These are phyloP conservation scores for Whitmania pigra DNA, from an alignment of 1,140 invertebrate genomes.

Conservation along the genomic window DNA sequence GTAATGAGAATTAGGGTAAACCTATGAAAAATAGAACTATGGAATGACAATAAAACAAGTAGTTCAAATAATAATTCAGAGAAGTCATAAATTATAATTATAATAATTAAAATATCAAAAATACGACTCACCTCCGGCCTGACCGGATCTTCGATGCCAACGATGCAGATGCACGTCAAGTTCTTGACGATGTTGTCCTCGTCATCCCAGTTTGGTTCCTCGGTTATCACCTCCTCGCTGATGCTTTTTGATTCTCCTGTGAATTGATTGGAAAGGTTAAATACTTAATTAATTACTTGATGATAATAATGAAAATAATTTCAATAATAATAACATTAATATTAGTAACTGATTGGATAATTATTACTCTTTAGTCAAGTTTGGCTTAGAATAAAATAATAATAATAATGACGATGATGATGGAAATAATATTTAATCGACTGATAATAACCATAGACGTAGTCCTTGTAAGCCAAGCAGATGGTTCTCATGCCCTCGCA, in stretches of 20 bases:
- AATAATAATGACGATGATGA: background rate
- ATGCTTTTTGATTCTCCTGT: background rate
- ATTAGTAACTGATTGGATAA: no score
- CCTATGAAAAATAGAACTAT: no score
- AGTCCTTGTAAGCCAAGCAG: slow-evolving; percentile 49
- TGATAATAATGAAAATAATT: no score
- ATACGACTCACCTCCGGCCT: slow-evolving; percentile 64
- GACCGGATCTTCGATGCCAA: slow-evolving; percentile 98
- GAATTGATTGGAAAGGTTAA: no score
- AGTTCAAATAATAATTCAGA: no score
- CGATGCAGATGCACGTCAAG: slow-evolving; percentile 85
- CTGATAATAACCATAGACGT: slow-evolving; percentile 25
- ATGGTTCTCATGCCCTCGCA: slow-evolving; percentile 93
- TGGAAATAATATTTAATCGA: background rate
- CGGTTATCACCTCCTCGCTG: slow-evolving; percentile 29
- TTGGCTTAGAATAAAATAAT: slow-evolving; percentile 9
- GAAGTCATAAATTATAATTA: no score
- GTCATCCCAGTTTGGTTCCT: slow-evolving; percentile 94
- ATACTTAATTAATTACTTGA: no score
- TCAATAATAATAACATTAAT: no score
- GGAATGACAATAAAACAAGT: no score
- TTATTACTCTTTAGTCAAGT: no score
- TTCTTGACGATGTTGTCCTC: slow-evolving; percentile 79
- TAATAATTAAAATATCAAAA: no score
- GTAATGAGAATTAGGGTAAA: no score